phyloP scores from a whole-genome alignment of 2,888 invertebrate species.

The Drosophila rellima region DNA sequence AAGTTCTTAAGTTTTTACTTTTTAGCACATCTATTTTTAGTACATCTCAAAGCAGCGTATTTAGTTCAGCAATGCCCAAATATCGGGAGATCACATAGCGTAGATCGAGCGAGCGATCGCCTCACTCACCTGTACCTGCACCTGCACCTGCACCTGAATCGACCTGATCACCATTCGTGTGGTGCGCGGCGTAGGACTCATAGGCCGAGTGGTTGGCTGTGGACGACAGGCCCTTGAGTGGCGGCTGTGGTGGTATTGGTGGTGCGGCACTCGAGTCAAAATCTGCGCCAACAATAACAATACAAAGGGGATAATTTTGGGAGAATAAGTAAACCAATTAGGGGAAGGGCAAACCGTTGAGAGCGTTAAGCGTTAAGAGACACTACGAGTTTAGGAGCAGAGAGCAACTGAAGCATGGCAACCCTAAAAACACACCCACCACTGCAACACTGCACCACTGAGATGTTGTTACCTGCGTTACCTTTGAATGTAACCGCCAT shows the following conservation, averaged over 20 bases:
- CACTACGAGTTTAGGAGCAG: slow-evolving; percentile 22
- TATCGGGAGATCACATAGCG: slow-evolving; percentile 1
- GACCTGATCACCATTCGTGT: slow-evolving; percentile 48
- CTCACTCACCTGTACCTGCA: slow-evolving; percentile 55
- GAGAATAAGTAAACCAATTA: slow-evolving; percentile 50
- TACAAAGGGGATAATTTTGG: slow-evolving; percentile 57
- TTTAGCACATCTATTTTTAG: slow-evolving; percentile 23
- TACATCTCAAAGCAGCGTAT: slow-evolving; percentile 15
- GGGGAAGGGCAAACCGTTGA: slow-evolving; percentile 8
- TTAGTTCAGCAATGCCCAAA: slow-evolving; percentile 6
- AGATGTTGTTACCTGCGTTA: slow-evolving; percentile 45
- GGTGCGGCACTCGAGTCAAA: slow-evolving; percentile 81
- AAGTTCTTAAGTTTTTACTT: background rate
- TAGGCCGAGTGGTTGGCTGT: slow-evolving; percentile 76
- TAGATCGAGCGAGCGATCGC: slow-evolving; percentile 15
- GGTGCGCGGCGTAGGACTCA: slow-evolving; percentile 83
- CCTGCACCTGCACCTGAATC: slow-evolving; percentile 46
- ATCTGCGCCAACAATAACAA: slow-evolving; percentile 75
- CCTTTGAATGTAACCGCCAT: slow-evolving; percentile 84
- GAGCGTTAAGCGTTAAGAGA: slow-evolving; percentile 31
- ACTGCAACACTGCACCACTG: slow-evolving; percentile 47
- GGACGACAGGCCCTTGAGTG: slow-evolving; percentile 88
- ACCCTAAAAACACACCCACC: slow-evolving; percentile 14
- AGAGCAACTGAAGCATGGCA: slow-evolving; percentile 7
- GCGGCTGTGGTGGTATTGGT: slow-evolving; percentile 88